Percentiles rank a stretch among this genome's conserved stretches.
Conservation (phyloP, 2,113 vertebrate genomes). For the Prolemur simus region DNA sequence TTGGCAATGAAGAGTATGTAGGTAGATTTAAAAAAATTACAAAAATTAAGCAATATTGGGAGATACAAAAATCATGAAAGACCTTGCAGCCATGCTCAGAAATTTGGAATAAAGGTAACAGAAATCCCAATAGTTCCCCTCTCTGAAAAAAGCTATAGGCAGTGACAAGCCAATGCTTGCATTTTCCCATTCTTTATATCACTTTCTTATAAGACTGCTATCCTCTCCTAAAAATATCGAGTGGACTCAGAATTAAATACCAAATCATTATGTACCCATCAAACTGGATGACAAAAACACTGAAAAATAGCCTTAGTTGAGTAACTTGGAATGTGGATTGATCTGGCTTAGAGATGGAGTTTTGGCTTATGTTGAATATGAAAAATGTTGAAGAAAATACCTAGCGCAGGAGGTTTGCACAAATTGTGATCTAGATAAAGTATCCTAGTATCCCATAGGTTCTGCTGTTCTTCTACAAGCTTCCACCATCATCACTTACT, state of each 20-base stretch:
- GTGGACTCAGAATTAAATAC: not conserved
- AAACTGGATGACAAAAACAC: not conserved
- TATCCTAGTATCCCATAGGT: not conserved
- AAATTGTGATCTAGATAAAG: constrained; percentile 45
- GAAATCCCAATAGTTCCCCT: not conserved
- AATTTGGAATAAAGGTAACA: not conserved
- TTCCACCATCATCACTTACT: not conserved
- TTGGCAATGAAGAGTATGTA: not conserved
- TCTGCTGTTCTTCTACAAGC: not conserved
- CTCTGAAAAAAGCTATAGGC: not conserved
- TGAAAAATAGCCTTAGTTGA: not conserved
- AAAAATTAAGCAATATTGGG: not conserved
- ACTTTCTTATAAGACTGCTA: not conserved
- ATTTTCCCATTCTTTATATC: not conserved
- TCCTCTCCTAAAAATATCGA: not conserved
- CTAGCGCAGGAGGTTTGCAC: not conserved
- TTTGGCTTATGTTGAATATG: constrained; percentile 16
- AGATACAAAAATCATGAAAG: not conserved
- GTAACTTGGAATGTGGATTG: not conserved
- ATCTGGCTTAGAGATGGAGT: constrained; percentile 30
- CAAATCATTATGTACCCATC: not conserved
- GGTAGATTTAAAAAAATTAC: not conserved
- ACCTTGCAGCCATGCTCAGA: not conserved
- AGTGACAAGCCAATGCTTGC: not conserved
- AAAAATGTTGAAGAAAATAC: constrained; percentile 54